Evolutionary conservation across 2,888 invertebrate genomes (phyloP).

Genomic region (Acanthosepion lycidas): DNA sequence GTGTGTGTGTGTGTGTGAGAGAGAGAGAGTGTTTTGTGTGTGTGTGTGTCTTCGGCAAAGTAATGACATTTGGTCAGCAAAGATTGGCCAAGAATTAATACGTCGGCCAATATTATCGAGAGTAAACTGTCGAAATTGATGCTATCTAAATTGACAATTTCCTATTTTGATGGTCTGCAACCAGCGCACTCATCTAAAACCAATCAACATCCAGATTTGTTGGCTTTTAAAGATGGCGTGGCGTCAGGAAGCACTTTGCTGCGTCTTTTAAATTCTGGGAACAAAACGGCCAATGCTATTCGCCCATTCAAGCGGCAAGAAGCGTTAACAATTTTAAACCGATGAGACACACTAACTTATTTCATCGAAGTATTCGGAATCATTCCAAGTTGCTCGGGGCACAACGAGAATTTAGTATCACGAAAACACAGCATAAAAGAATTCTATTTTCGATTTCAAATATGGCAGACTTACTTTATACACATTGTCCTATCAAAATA

Average conservation of each 20-base stretch:
- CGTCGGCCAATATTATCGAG: neutral
- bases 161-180: neutral
- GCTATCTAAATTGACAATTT: neutral
- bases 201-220: neutral
- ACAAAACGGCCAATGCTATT: neutral
- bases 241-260: neutral
- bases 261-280: neutral
- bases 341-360: neutral
- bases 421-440: neutral
- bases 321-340: slow-evolving; percentile 1
- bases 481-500: neutral
- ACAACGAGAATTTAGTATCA: neutral
- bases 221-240: neutral
- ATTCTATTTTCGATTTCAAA: neutral
- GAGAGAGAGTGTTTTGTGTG: no score
- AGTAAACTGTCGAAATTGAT: neutral
- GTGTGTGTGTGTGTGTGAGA: neutral
- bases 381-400: neutral
- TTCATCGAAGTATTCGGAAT: neutral
- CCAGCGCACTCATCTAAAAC: neutral
- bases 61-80: neutral
- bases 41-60: neutral
- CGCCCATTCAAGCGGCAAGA: neutral
- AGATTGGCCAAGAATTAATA: neutral
- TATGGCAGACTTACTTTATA: neutral